Base-by-base conservation (phyloP, 2,797 vertebrate genomes). In the Pseudochirops corinnae region DNA sequence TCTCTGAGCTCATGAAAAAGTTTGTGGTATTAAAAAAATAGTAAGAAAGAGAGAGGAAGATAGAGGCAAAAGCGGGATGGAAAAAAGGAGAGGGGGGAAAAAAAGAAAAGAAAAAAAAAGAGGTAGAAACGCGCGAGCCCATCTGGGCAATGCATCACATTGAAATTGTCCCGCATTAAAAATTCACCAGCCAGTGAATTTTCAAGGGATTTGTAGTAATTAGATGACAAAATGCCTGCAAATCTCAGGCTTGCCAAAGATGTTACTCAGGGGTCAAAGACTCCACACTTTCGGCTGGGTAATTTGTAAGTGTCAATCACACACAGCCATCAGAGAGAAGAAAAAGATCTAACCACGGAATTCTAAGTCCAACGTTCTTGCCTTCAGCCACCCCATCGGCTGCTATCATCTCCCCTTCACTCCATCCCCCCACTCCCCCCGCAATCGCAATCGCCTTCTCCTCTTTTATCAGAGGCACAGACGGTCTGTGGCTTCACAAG, bases 291-390 rank as follows among this genome's bases (percentile, higher is more conserved):
- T 99, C 99, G 99, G 99, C 99, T 98, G 99, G 99, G 99, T 99
- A 99, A 99, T 99, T 99, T 99, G 99, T 99, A 99, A 99, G 99
- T 99, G 99, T 99, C 99, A 99, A 99, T 99, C 99, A 99, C 99
- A 97, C 98, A 97, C 98, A 99, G 99, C 99, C 99, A 98, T 98
- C 99, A 99, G 99, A 99, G 99, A 98, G 99, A 97, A 96, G 96
- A 98, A 92, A 97, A 97, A 94, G 98, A 96, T 98, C 98, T 97
- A 92, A 95, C 2, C 94, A 98, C 98, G 98, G 98, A 97, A 99
- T 99, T 98, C 98, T 98, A 98, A 98, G 98, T 26, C 92, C 97
- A 33, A 67, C 55, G 94, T 91, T 94, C 94, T 90, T 46, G 98
- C 96, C 97, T 67, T 95, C 97, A 11, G 60, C 91, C 67, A 13